phyloP scores from a whole-genome alignment of 2,797 vertebrate species.

The Serranus cabrilla region DNA sequence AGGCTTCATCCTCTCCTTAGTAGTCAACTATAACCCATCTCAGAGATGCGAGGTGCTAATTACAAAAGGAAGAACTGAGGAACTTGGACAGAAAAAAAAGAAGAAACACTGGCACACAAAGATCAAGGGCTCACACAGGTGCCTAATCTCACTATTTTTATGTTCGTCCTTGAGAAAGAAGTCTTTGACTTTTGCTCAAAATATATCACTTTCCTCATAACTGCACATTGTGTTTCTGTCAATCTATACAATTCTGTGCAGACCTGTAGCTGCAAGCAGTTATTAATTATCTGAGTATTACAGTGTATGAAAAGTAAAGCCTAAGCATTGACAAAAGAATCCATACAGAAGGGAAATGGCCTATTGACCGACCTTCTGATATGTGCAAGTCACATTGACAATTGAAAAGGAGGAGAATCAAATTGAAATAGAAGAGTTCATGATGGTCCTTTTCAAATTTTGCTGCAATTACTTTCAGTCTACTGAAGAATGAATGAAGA shows the following conservation, averaged over 20 bases:
- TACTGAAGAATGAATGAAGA: conserved; percentile 16
- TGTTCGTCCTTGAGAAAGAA: conserved; percentile 27
- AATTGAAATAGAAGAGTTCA: conserved; percentile 16
- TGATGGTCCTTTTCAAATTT: conserved; percentile 12
- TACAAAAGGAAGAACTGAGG: conserved; percentile 83
- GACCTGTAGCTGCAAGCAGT: conserved; percentile 39
- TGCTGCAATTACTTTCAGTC: conserved; percentile 19
- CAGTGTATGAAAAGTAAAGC: conserved; percentile 50
- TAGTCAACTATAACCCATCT: conserved; percentile 85
- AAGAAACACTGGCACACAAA: conserved; percentile 14
- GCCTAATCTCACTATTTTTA: conserved; percentile 8
- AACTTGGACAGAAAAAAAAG: conserved; percentile 72
- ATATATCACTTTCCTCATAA: conserved; percentile 9
- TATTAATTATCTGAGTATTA: conserved; percentile 50
- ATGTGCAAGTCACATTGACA: conserved; percentile 38
- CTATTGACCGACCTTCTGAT: conserved; percentile 46
- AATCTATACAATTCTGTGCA: conserved; percentile 39
- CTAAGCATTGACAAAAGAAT: conserved; percentile 43
- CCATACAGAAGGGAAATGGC: conserved; percentile 41
- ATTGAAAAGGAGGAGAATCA: conserved; percentile 30
- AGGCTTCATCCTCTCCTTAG: conserved; percentile 84
- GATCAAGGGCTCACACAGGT: conserved; percentile 18
- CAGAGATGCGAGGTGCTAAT: conserved; percentile 90
- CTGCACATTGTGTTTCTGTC: conserved; percentile 32
- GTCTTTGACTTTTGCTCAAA: conserved; percentile 23